Conservation (phyloP, 2,113 vertebrate genomes). For the Neotoma lepida region DNA sequence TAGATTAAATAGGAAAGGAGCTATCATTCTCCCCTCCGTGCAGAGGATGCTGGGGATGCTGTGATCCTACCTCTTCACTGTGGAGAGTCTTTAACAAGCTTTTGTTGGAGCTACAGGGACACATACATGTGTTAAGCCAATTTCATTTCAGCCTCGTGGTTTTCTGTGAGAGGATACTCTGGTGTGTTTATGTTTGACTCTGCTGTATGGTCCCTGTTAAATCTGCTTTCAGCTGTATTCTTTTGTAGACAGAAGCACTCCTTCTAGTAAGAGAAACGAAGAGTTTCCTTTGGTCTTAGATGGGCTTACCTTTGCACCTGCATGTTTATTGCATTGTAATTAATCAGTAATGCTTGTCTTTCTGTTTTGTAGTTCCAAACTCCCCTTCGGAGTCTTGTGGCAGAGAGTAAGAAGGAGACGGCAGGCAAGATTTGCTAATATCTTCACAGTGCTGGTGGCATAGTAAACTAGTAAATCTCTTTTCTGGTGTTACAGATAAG, state of each 20-base stretch:
- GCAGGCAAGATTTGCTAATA: not conserved
- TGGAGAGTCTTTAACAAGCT: conserved; percentile 33
- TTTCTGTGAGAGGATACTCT: conserved; percentile 25
- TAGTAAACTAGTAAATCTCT: not conserved
- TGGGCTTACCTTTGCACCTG: not conserved
- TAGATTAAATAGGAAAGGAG: not conserved
- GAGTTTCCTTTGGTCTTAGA: not conserved
- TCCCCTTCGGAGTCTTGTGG: not conserved
- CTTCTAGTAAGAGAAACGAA: not conserved
- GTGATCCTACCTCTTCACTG: not conserved
- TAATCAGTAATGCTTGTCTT: not conserved
- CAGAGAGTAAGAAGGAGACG: not conserved
- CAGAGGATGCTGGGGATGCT: conserved; percentile 24
- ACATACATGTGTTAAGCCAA: conserved; percentile 39
- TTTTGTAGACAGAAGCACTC: not conserved
- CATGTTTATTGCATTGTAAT: not conserved
- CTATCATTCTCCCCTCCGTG: not conserved
- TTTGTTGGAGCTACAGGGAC: not conserved
- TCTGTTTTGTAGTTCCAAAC: conserved; percentile 10
- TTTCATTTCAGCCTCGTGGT: conserved; percentile 24
- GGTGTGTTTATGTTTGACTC: not conserved
- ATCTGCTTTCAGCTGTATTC: not conserved
- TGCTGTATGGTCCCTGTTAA: not conserved
- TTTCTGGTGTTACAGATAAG: not conserved
- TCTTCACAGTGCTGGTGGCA: not conserved